Evolutionary conservation across 2,888 invertebrate genomes (phyloP).

Genomic region (Plemyria rubiginata): DNA sequence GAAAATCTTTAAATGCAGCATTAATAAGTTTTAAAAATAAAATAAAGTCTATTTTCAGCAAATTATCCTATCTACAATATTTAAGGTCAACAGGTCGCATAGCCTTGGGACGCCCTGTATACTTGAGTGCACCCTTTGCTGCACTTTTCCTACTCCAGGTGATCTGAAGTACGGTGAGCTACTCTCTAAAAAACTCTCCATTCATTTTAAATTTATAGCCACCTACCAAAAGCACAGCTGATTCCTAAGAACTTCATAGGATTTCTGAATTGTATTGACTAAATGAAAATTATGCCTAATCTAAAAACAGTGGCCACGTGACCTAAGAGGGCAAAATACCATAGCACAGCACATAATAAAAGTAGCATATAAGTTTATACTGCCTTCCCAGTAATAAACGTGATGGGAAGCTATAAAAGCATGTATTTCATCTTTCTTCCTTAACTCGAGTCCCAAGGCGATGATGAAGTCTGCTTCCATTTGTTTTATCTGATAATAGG

Average conservation of each 20-base stretch:
- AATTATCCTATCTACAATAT: no score
- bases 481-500: constrained; percentile 41
- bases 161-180: background rate
- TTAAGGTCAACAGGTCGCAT: no score
- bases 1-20: no score
- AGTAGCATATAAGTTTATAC: constrained; percentile 36
- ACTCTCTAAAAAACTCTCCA: background rate
- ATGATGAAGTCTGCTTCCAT: constrained; percentile 37
- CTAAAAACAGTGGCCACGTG: no score
- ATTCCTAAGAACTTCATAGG: no score
- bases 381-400: constrained; percentile 40
- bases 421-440: constrained; percentile 42
- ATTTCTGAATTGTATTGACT: no score
- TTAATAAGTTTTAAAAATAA: no score
- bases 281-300: no score
- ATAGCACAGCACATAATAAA: background rate
- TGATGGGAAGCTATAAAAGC: constrained; percentile 45
- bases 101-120: no score
- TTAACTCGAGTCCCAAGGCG: constrained; percentile 37
- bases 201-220: no score
- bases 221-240: no score
- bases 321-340: background rate
- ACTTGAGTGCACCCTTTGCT: background rate
- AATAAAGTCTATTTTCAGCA: no score
- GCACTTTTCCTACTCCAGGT: background rate